Base-by-base conservation (phyloP, 2,797 vertebrate species). In the Sebastes kiyomatsui region DNA sequence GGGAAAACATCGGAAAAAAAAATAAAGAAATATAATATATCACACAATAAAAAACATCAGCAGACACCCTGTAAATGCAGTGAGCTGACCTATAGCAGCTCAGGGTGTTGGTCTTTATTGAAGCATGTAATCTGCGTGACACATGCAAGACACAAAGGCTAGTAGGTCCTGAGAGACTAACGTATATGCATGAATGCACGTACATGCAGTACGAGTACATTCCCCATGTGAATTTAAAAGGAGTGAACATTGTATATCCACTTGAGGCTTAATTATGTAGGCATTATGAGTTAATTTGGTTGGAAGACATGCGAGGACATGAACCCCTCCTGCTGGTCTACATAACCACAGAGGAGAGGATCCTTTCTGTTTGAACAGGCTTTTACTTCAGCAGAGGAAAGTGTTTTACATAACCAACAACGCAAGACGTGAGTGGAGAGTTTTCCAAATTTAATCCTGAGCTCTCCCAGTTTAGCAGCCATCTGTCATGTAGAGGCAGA, bases 41-140 rank as follows among this genome's bases (percentile, higher is more conserved):
- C 6, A 23, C 38, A n/a, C 38, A 38, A 30, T 52, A 16, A 30
- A 28, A 28, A 28, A 6, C 22, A 20, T 25, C 3, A 64, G 60
- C 60, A 64, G 60, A 33, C 30, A 62, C 30, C 60, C 20, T 62
- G 30, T 35, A 42, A 42, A 27, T 18, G 22, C 56, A 62, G 61
- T 9, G 72, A 61, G 11, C 54, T 68, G 61, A 64, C 62, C 67
- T 55, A 18, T 22, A 6, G 72, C 9, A 13, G 28, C 58, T n/a
- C 32, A 68, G 59, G 16, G 33, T 62, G 54, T 77, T 13, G 1
- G 38, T 14, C 22, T 70, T 52, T 65, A 67, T 35, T 4, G 7
- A 58, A 62, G 59, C 75, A 22, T 75, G 35, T 68, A 54, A 81
- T 86, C 72, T 81, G 52, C 38, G 61, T 27, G 30, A 69, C 20